These are phyloP conservation scores for Caenorhabditis virilis DNA, from an alignment of 2,888 invertebrate genomes.

Conservation along the genomic window DNA sequence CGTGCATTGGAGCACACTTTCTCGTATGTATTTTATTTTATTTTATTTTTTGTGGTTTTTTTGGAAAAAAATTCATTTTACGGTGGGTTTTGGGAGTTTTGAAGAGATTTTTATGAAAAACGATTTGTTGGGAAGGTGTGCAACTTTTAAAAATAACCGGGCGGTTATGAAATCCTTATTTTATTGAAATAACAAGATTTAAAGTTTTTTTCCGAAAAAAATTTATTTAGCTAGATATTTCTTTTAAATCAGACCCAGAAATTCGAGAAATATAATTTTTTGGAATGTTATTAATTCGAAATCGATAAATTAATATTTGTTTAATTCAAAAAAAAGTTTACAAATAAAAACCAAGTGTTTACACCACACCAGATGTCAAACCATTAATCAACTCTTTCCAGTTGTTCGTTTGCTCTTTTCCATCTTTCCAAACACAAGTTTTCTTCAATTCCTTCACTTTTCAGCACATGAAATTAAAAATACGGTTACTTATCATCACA, in stretches of 20 bases:
- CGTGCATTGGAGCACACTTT: slow-evolving; percentile 1
- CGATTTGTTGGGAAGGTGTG: background rate
- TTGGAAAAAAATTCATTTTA: background rate
- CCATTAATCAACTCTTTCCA: background rate
- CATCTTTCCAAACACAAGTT: background rate
- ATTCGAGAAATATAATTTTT: too few species aligned
- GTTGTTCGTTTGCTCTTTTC: background rate
- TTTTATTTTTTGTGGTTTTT: background rate
- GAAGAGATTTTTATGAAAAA: background rate
- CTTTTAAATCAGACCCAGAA: too few species aligned
- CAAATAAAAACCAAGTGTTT: too few species aligned
- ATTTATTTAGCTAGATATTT: too few species aligned
- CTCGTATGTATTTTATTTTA: background rate
- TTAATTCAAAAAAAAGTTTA: background rate
- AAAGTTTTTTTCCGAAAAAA: too few species aligned
- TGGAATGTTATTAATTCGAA: too few species aligned
- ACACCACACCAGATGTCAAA: too few species aligned
- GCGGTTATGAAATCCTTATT: too few species aligned
- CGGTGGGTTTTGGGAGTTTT: background rate
- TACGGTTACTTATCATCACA: background rate
- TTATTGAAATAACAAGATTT: background rate
- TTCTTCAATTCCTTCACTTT: background rate
- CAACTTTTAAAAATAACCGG: background rate
- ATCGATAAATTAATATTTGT: background rate
- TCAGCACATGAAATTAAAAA: slow-evolving; percentile 1